A percentile compares a stretch with the other conserved stretches of the same genome.
These are phyloP conservation scores for Machimus atricapillus DNA, from an alignment of 2,888 invertebrate genomes.

Conservation along the genomic window DNA sequence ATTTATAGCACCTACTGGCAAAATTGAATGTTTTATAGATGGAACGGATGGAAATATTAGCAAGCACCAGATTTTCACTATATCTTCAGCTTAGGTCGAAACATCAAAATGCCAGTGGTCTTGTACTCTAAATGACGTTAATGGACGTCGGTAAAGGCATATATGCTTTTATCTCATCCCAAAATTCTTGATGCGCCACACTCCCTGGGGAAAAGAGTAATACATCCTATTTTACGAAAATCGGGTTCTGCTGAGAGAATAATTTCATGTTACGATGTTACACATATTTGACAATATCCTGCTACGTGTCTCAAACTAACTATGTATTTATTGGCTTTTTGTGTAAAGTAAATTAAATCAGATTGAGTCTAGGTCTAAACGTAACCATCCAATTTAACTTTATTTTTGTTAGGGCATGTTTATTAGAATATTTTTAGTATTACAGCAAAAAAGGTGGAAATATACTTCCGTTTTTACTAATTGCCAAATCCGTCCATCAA, in stretches of 20 bases:
- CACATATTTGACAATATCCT: background rate
- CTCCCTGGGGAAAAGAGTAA: background rate
- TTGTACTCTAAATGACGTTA: background rate
- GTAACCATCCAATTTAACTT: too few relatives aligned
- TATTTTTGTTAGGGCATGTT: too few relatives aligned
- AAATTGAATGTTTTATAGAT: constrained; percentile 40
- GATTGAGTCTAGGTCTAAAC: background rate
- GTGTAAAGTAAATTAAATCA: background rate
- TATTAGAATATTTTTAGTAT: too few relatives aligned
- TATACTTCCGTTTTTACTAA: too few relatives aligned
- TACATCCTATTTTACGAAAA: background rate
- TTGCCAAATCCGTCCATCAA: too few relatives aligned
- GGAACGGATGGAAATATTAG: constrained; percentile 32
- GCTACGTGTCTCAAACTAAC: background rate
- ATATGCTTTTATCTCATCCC: background rate
- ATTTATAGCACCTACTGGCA: constrained; percentile 30
- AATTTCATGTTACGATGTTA: background rate
- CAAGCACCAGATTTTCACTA: constrained; percentile 15
- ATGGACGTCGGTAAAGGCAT: background rate
- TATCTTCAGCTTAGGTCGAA: background rate
- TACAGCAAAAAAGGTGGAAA: too few relatives aligned
- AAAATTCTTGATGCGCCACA: background rate
- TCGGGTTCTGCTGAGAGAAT: background rate
- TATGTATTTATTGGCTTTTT: background rate
- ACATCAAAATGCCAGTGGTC: background rate